A percentile compares a stretch with the other conserved stretches of the same genome.
Conservation (phyloP, 2,888 invertebrate genomes). For the Ethmia dodecea region DNA sequence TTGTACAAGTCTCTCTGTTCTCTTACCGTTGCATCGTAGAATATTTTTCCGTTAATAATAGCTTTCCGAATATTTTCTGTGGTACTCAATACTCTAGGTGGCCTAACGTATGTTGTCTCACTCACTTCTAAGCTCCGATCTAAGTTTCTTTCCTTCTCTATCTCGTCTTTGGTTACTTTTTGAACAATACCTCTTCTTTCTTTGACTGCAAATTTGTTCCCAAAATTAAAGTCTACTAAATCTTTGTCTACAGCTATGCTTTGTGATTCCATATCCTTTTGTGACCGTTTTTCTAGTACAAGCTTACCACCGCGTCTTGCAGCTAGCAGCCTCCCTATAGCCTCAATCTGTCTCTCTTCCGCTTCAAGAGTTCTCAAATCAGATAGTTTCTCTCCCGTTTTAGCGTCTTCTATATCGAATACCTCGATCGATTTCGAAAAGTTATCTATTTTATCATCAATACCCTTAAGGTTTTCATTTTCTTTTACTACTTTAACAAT, state of each 20-base stretch:
- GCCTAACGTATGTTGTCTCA: slow-evolving; percentile 62
- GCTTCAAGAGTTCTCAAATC: slow-evolving; percentile 63
- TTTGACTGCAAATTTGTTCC: slow-evolving; percentile 49
- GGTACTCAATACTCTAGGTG: slow-evolving; percentile 58
- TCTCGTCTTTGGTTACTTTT: slow-evolving; percentile 62
- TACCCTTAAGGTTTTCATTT: slow-evolving; percentile 49
- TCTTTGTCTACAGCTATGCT: slow-evolving; percentile 58
- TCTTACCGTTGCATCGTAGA: slow-evolving; percentile 64
- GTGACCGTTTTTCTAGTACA: slow-evolving; percentile 57
- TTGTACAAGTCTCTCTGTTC: slow-evolving; percentile 50
- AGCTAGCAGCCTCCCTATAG: slow-evolving; percentile 63
- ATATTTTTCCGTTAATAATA: slow-evolving; percentile 66
- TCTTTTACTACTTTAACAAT: slow-evolving; percentile 29
- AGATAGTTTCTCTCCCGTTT: slow-evolving; percentile 45
- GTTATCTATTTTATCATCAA: slow-evolving; percentile 63
- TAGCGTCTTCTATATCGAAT: slow-evolving; percentile 59
- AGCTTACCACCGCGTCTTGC: slow-evolving; percentile 55
- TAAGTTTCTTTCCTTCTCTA: slow-evolving; percentile 46
- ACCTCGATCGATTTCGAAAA: slow-evolving; percentile 65
- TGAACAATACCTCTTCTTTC: slow-evolving; percentile 59
- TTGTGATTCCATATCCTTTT: slow-evolving; percentile 58
- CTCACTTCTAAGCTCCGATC: slow-evolving; percentile 68
- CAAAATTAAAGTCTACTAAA: slow-evolving; percentile 52
- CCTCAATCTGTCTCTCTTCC: slow-evolving; percentile 70
- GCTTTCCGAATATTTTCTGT: slow-evolving; percentile 66